Evolutionary conservation across 1,140 invertebrate genomes (phyloP).

Genomic region (Drosophila arawakana): DNA sequence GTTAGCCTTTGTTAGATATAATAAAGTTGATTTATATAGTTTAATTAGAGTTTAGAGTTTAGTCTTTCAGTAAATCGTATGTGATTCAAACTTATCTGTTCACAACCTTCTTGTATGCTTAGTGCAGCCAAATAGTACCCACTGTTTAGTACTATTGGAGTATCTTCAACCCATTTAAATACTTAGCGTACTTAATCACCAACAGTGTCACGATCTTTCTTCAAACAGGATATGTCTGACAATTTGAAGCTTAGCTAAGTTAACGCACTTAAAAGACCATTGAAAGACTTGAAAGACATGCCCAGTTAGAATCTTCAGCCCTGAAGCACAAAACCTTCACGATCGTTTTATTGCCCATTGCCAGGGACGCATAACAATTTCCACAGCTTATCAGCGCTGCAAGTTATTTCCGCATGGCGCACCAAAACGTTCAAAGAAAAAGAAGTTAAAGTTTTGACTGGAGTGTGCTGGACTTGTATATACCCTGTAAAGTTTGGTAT

Average conservation of each 20-base stretch:
- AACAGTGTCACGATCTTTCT: background rate
- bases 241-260: slow-evolving; percentile 4
- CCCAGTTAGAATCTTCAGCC: background rate
- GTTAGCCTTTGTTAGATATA: no score
- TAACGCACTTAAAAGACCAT: slow-evolving; percentile 33
- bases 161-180: no score
- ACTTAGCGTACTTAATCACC: no score
- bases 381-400: slow-evolving; percentile 42
- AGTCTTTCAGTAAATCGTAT: no score
- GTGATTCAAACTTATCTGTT: no score
- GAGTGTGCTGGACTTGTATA: background rate
- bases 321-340: slow-evolving; percentile 23
- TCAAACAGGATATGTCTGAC: slow-evolving; percentile 39
- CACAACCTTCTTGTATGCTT: no score
- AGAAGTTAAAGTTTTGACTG: background rate
- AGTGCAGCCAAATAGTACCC: no score
- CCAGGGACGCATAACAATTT: slow-evolving; percentile 50
- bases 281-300: slow-evolving; percentile 50
- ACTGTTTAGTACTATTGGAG: no score
- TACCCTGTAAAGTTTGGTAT: background rate
- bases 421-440: slow-evolving; percentile 11
- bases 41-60: no score
- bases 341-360: slow-evolving; percentile 48
- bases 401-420: slow-evolving; percentile 44
- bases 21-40: no score